These are phyloP conservation scores for Sinelater perroti DNA, from an alignment of 2,888 invertebrate species.

Conservation along the genomic window DNA sequence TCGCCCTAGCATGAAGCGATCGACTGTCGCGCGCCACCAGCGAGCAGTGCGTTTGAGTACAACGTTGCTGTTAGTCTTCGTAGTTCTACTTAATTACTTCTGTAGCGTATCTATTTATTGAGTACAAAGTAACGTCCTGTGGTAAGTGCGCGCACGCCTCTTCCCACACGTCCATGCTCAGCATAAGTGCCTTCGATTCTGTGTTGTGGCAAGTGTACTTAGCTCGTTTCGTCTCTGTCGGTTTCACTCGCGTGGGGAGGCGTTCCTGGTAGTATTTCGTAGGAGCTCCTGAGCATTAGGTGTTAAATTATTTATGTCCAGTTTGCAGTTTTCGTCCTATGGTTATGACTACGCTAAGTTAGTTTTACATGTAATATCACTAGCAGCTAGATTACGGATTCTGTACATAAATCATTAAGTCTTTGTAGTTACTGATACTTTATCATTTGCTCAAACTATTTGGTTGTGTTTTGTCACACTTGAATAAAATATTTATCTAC, in stretches of 20 bases:
- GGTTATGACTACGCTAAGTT: background rate
- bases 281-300: background rate
- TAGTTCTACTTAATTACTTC: constrained; percentile 13
- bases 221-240: background rate
- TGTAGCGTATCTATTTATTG: constrained; percentile 11
- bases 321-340: background rate
- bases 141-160: background rate
- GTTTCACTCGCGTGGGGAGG: background rate
- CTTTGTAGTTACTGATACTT: constrained; percentile 16
- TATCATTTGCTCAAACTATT: constrained; percentile 32
- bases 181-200: no score
- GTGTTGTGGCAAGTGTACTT: constrained; percentile 3
- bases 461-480: constrained; percentile 31
- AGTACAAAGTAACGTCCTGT: constrained; percentile 17
- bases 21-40: constrained; percentile 1
- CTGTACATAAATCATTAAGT: constrained; percentile 20
- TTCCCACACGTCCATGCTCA: background rate
- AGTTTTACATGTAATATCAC: constrained; percentile 1
- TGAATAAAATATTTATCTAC: constrained; percentile 34
- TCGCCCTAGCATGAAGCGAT: constrained; percentile 4
- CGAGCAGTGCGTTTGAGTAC: constrained; percentile 8
- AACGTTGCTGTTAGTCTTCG: background rate
- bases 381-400: constrained; percentile 1
- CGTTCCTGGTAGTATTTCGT: constrained; percentile 8
- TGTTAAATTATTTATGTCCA: constrained; percentile 3